A percentile compares a stretch with the other conserved stretches of the same genome.
These are phyloP conservation scores for Scaptomyza flava DNA, from an alignment of 2,888 invertebrate genomes.

Conservation along the genomic window DNA sequence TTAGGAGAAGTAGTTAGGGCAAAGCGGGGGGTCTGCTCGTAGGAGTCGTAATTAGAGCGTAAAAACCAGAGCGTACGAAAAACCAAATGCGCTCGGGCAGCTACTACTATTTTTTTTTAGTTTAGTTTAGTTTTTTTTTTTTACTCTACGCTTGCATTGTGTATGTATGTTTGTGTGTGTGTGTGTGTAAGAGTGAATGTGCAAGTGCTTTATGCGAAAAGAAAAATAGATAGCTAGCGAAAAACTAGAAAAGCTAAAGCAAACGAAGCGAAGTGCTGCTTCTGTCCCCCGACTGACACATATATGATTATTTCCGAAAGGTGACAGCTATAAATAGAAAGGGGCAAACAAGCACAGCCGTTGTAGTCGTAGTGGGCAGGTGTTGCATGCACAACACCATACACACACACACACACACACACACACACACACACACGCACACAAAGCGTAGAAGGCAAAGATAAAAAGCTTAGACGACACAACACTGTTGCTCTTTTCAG, in stretches of 20 bases:
- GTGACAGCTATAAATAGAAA: conserved; percentile 75
- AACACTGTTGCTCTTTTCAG: conserved; percentile 77
- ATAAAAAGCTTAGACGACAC: conserved; percentile 51
- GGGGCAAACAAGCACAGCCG: conserved; percentile 43
- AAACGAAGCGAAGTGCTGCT: conserved; percentile 73
- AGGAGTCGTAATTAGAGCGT: conserved; percentile 83
- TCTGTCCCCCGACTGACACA: conserved; percentile 71
- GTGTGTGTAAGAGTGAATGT: conserved; percentile 29
- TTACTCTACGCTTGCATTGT: conserved; percentile 47
- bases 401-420: conserved; percentile 13
- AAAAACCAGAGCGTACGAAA: conserved; percentile 83
- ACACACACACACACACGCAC: neutral
- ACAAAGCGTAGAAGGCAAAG: conserved; percentile 63
- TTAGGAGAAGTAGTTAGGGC: conserved; percentile 2
- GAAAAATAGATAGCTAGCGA: conserved; percentile 75
- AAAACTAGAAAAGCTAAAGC: conserved; percentile 77
- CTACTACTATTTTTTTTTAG: conserved; percentile 65
- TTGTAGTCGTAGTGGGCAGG: neutral
- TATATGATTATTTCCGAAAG: conserved; percentile 81
- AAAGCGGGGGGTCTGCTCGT: conserved; percentile 31
- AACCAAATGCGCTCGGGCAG: conserved; percentile 76
- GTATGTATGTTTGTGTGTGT: conserved; percentile 11
- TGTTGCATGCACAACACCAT: conserved; percentile 2
- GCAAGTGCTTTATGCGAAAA: conserved; percentile 74
- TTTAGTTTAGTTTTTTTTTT: conserved; percentile 23